Conservation (phyloP, 2,797 vertebrate species). For the Myiotriccus ornatus region DNA sequence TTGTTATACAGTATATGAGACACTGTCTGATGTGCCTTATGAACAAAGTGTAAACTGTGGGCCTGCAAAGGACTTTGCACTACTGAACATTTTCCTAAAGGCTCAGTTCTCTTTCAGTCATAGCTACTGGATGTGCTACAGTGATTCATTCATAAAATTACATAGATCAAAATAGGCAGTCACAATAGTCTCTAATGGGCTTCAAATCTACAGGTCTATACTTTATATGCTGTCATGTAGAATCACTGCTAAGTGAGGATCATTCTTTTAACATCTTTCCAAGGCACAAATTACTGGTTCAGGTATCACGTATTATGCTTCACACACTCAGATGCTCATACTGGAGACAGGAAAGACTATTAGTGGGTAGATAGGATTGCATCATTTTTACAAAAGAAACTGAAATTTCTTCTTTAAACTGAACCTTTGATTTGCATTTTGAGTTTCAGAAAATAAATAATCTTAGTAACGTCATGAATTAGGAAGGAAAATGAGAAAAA, state of each 20-base stretch:
- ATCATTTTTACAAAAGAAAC: background rate
- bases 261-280: constrained; percentile 20
- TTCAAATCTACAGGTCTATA: background rate
- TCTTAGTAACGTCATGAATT: background rate
- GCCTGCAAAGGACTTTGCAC: background rate
- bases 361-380: background rate
- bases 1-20: background rate
- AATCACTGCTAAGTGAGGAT: background rate
- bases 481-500: background rate
- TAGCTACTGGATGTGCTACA: background rate
- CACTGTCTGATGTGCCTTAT: background rate
- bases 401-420: background rate
- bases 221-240: background rate
- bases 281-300: background rate
- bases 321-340: background rate
- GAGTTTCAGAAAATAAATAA: background rate
- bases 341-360: background rate
- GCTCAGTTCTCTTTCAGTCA: background rate
- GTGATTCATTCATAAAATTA: constrained; percentile 5
- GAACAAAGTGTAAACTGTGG: background rate
- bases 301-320: background rate
- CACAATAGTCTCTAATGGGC: background rate
- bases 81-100: background rate
- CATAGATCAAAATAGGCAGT: background rate
- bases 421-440: background rate